Evolutionary conservation across 2,888 invertebrate species (phyloP).

Genomic region (Cosmorhoe ocellata): DNA sequence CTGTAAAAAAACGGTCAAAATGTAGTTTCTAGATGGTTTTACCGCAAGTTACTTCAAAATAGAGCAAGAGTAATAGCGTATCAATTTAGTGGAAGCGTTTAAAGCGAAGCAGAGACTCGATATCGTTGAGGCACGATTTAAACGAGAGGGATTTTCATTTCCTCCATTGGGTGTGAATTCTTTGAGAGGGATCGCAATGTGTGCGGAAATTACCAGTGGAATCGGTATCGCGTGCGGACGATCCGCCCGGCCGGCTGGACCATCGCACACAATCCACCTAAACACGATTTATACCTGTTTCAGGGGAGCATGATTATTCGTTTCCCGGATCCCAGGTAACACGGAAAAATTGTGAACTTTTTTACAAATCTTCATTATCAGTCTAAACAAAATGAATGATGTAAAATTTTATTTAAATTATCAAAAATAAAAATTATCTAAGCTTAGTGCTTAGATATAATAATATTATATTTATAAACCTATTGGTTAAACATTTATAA

Average conservation of each 20-base stretch:
- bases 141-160: slow-evolving; percentile 69
- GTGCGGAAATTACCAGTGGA: slow-evolving; percentile 70
- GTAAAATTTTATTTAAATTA: not conserved
- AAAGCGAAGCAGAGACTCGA: slow-evolving; percentile 38
- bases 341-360: slow-evolving; percentile 3
- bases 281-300: slow-evolving; percentile 36
- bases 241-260: slow-evolving; percentile 51
- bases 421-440: too few relatives aligned
- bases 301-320: slow-evolving; percentile 12
- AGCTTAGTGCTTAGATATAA: too few relatives aligned
- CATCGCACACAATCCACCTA: slow-evolving; percentile 38
- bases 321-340: slow-evolving; percentile 13
- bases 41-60: slow-evolving; percentile 20
- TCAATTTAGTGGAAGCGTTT: slow-evolving; percentile 34
- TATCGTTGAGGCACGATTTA: slow-evolving; percentile 59
- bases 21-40: slow-evolving; percentile 32
- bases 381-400: too few relatives aligned
- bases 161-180: slow-evolving; percentile 55
- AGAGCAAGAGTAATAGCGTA: slow-evolving; percentile 25
- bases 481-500: too few relatives aligned
- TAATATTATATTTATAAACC: too few relatives aligned
- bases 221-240: slow-evolving; percentile 55
- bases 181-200: slow-evolving; percentile 54
- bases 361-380: not conserved
- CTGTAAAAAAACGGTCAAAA: slow-evolving; percentile 79